Conservation (phyloP, 2,113 vertebrate species). For the Columbina picui region DNA sequence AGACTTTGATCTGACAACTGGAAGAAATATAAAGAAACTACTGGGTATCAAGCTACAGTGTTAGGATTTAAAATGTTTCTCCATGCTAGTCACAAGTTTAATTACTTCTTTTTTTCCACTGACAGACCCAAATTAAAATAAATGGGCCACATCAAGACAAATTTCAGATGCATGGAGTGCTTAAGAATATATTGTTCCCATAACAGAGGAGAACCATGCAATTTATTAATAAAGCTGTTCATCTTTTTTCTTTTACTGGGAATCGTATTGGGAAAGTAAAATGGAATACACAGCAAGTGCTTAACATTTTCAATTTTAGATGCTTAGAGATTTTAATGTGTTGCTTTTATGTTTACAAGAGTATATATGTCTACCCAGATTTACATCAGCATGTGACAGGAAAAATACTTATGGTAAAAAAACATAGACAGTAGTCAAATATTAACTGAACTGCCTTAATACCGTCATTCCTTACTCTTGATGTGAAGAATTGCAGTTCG, state of each 20-base stretch:
- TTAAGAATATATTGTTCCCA: slow-evolving; percentile 70
- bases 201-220: slow-evolving; percentile 31
- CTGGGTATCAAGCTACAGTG: slow-evolving; percentile 31
- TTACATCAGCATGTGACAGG: not conserved
- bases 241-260: not conserved
- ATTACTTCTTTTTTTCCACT: slow-evolving; percentile 74
- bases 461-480: not conserved
- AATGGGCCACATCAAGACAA: slow-evolving; percentile 78
- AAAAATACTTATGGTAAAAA: not conserved
- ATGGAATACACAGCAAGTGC: not conserved
- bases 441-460: not conserved
- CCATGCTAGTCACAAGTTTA: slow-evolving; percentile 76
- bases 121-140: slow-evolving; percentile 81
- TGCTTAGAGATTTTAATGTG: not conserved
- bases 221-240: slow-evolving; percentile 37
- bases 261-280: not conserved
- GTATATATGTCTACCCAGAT: not conserved
- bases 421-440: not conserved
- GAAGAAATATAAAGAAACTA: slow-evolving; percentile 65
- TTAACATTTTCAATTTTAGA: not conserved
- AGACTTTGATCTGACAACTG: slow-evolving; percentile 80
- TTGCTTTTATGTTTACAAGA: not conserved
- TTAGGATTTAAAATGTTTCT: slow-evolving; percentile 70
- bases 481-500: slow-evolving; percentile 2
- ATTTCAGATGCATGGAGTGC: slow-evolving; percentile 62